These are phyloP conservation scores for Isotomurus palustris DNA, from an alignment of 2,888 invertebrate genomes.

Conservation along the genomic window DNA sequence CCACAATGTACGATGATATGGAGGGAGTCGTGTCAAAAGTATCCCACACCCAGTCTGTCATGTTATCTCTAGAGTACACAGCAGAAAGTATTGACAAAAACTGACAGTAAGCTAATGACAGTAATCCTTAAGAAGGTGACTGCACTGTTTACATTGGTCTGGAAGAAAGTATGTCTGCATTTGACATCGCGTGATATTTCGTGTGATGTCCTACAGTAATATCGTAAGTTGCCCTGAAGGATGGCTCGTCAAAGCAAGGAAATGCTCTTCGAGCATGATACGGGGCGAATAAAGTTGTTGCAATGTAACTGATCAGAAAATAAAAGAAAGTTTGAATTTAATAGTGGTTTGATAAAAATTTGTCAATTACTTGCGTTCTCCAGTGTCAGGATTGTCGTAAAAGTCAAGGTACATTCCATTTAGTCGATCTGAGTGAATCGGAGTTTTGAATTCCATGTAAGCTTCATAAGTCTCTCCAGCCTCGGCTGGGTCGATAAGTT, in stretches of 20 bases:
- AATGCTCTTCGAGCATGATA: conserved; percentile 59
- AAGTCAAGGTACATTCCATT: conserved; percentile 37
- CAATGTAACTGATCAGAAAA: conserved; percentile 47
- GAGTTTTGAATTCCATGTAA: conserved; percentile 20
- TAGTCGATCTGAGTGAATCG: conserved; percentile 21
- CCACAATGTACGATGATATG: conserved; percentile 81
- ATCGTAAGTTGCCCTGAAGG: conserved; percentile 70
- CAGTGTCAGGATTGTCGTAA: conserved; percentile 30
- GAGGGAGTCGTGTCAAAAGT: conserved; percentile 57
- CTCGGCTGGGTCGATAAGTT: conserved; percentile 1
- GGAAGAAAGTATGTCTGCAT: conserved; percentile 26
- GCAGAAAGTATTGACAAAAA: neutral
- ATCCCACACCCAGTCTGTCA: conserved; percentile 41
- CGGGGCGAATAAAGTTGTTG: conserved; percentile 51
- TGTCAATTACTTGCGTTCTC: conserved; percentile 17
- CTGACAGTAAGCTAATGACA: neutral
- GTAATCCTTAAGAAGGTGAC: neutral
- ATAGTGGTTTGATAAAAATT: neutral
- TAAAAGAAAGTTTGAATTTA: neutral
- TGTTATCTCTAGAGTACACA: conserved; percentile 17
- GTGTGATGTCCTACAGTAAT: conserved; percentile 58
- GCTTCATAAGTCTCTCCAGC: conserved; percentile 15
- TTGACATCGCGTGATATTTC: conserved; percentile 48
- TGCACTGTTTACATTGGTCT: conserved; percentile 40
- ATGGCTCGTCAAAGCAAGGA: conserved; percentile 83